Evolutionary conservation across 2,113 vertebrate species (phyloP), one percentile per base, ranked within the genome.

Genomic region (Callipepla squamata): DNA sequence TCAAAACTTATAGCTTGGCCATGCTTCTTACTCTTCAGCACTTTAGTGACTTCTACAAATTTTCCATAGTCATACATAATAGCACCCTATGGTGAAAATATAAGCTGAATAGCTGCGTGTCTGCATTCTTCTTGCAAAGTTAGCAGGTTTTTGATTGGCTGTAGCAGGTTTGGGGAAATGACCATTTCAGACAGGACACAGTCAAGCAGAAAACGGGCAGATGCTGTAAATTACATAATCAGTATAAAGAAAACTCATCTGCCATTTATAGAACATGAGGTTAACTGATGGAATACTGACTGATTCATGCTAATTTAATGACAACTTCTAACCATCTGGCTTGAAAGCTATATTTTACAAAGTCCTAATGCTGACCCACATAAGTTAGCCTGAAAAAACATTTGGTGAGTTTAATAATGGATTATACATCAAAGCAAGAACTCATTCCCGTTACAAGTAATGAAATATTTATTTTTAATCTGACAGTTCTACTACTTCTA

Each of bases 391-490:
- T 91, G 89, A 85, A 95, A 58, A 89, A 91, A 70, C 87, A 96
- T 90, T 96, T 96, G 86, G 66, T 89, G 74, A 83, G 36, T 91
- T 95, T 96, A 97, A 90, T 96, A 96, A 96, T 96, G 95, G 73
- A 97, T 94, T 96, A 95, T 90, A 91, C 80, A 96, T 97, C 85
- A 97, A 97, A 96, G 77, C 26, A 89, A 93, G 62, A 93, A 89
- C 78, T 95, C 92, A 95, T 94, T 96, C 93, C 42, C 86, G 45
- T 94, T 97, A 94, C 59, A 85, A 78, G 55, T 59, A 17, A 95
- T 94, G 9, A 89, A 94, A 93, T 75, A 96, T 96, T 96, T 92
- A 96, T 94, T 96, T 92, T 94, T 96, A 96, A 96, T 91, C 86
- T 96, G 90, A 89, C 84, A 95, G 80, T 66, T 80, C 74, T 92